Conservation (phyloP, 1,140 invertebrate genomes). For the Elymnias hypermnestra region DNA sequence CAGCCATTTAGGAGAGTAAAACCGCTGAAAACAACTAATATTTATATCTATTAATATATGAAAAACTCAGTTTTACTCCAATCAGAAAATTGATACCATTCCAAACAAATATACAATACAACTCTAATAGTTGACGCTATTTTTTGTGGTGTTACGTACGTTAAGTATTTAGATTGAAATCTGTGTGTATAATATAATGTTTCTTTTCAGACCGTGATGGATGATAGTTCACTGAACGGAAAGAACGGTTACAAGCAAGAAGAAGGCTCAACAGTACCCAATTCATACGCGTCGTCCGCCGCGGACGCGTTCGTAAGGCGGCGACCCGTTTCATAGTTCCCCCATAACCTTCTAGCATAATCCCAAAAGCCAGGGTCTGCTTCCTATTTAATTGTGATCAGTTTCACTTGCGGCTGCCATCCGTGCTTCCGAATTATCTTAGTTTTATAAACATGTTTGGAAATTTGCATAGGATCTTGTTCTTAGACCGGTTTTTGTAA, state of each 20-base stretch:
- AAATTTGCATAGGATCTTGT: background rate
- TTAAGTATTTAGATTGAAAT: too few relatives aligned
- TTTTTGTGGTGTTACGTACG: too few relatives aligned
- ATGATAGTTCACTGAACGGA: slow-evolving; percentile 61
- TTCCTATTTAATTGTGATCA: background rate
- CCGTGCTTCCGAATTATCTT: background rate
- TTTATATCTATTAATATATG: too few relatives aligned
- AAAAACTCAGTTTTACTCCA: too few relatives aligned
- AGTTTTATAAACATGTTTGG: background rate
- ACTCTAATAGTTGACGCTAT: too few relatives aligned
- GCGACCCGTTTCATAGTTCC: slow-evolving; percentile 44
- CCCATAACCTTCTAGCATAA: background rate
- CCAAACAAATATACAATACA: too few relatives aligned
- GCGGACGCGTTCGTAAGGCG: slow-evolving; percentile 62
- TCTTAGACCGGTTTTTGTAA: background rate
- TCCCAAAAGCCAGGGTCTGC: slow-evolving; percentile 8
- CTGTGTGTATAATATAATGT: background rate
- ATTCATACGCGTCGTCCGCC: slow-evolving; percentile 61
- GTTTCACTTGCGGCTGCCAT: background rate
- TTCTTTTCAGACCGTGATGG: slow-evolving; percentile 68
- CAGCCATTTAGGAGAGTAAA: too few relatives aligned
- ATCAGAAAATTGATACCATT: too few relatives aligned
- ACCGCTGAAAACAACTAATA: too few relatives aligned
- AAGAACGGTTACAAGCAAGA: slow-evolving; percentile 66
- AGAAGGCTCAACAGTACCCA: slow-evolving; percentile 74